phyloP scores from a whole-genome alignment of 1,140 invertebrate species.

The Micrasema minimum region DNA sequence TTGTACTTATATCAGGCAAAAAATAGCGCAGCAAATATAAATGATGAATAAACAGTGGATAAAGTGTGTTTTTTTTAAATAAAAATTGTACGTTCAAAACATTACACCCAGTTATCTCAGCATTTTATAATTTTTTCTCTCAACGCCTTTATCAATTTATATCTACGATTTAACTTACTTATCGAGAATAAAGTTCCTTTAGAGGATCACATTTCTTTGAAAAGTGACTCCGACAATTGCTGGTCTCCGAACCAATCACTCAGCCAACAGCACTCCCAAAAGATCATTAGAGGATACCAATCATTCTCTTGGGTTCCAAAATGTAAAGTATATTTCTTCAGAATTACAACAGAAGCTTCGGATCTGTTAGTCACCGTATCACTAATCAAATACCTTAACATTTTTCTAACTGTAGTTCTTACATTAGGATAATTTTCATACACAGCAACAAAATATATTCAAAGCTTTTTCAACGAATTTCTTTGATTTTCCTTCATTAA shows the following conservation, averaged over 20 bases:
- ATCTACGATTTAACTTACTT: constrained; percentile 29
- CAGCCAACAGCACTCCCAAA: constrained; percentile 45
- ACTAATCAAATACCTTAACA: constrained; percentile 38
- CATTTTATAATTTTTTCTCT: too few species aligned
- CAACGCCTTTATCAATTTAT: too few species aligned
- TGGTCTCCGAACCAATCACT: constrained; percentile 50
- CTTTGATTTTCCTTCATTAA: constrained; percentile 29
- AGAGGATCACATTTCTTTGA: constrained; percentile 36
- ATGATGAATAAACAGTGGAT: too few species aligned
- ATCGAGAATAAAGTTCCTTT: constrained; percentile 12
- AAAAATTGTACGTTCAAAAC: too few species aligned
- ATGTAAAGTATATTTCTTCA: constrained; percentile 26
- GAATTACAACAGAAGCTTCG: constrained; percentile 42
- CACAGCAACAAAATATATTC: constrained; percentile 11
- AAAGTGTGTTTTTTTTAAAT: too few species aligned
- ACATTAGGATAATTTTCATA: constrained; percentile 28
- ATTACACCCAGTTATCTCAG: too few species aligned
- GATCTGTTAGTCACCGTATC: constrained; percentile 39
- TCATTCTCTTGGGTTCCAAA: constrained; percentile 23
- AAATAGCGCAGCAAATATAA: too few species aligned
- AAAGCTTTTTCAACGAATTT: constrained; percentile 43
- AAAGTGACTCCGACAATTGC: constrained; percentile 41
- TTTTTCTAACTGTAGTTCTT: neutral
- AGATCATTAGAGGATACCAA: constrained; percentile 29
- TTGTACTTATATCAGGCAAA: too few species aligned